These are phyloP conservation scores for Montipora sp. DNA, from an alignment of 64 coral and sea anemone species.

Conservation along the genomic window DNA sequence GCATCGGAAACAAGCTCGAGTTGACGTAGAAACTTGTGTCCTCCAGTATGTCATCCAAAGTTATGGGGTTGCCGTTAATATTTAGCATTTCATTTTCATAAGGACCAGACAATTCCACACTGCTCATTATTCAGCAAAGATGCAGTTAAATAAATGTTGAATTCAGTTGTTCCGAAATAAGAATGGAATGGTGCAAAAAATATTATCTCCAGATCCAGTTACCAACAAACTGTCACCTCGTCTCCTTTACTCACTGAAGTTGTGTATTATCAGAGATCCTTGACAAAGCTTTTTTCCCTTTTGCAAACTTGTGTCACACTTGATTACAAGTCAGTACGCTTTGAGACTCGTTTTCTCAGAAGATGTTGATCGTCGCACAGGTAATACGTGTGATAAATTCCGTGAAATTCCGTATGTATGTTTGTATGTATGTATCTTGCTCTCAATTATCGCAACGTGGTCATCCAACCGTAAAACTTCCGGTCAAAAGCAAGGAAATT, in stretches of 20 bases:
- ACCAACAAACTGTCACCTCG: background rate
- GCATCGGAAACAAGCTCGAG: background rate
- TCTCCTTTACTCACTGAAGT: background rate
- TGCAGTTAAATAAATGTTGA: background rate
- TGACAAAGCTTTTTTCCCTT: background rate
- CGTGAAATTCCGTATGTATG: background rate
- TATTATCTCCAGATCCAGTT: background rate
- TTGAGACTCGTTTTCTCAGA: background rate
- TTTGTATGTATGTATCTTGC: background rate
- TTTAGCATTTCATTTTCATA: conserved; percentile 11
- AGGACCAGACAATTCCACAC: conserved; percentile 10
- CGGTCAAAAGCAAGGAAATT: background rate
- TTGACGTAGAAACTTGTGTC: conserved; percentile 23
- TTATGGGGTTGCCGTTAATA: conserved; percentile 23
- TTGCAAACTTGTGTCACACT: background rate
- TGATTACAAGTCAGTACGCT: background rate
- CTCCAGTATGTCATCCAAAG: conserved; percentile 17
- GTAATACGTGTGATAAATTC: background rate
- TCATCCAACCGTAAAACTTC: conserved; percentile 41
- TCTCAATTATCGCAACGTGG: background rate
- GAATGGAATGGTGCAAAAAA: background rate
- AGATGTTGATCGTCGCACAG: background rate
- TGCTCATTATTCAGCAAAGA: background rate
- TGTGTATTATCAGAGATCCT: background rate
- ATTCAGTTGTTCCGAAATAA: background rate